A percentile compares a stretch with the other conserved stretches of the same genome.
Evolutionary conservation across 2,797 vertebrate genomes (phyloP).

Genomic region (Alfaro cultratus): DNA sequence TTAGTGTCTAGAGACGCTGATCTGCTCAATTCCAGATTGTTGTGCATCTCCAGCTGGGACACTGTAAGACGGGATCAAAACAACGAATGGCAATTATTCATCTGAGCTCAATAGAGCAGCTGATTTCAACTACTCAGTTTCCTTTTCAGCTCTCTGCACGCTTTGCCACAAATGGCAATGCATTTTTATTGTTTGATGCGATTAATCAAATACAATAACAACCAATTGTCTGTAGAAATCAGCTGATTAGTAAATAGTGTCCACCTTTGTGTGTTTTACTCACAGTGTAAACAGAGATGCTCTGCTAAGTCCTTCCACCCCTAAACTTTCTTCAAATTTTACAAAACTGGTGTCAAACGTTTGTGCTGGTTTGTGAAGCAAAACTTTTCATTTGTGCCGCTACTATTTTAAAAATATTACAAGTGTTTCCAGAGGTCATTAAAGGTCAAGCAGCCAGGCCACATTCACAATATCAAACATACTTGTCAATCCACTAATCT

Average conservation of each 20-base stretch:
- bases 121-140: not conserved
- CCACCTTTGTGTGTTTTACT: not conserved
- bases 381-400: no score
- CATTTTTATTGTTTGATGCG: not conserved
- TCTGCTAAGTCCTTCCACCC: not conserved
- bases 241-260: not conserved
- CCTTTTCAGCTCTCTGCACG: not conserved
- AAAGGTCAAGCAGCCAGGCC: no score
- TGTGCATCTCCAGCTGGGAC: conserved; percentile 88
- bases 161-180: not conserved
- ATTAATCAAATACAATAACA: not conserved
- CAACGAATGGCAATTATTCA: not conserved
- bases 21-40: conserved; percentile 74
- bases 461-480: no score
- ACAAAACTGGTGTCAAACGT: no score
- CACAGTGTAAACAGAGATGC: not conserved
- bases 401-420: no score
- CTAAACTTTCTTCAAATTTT: no score
- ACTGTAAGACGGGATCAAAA: conserved; percentile 71
- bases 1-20: conserved; percentile 69
- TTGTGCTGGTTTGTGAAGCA: no score
- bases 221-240: not conserved
- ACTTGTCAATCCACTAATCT: not conserved
- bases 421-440: no score
- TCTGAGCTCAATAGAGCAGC: not conserved